These are phyloP conservation scores for Operophtera brumata DNA, from an alignment of 2,888 invertebrate genomes.

Conservation along the genomic window DNA sequence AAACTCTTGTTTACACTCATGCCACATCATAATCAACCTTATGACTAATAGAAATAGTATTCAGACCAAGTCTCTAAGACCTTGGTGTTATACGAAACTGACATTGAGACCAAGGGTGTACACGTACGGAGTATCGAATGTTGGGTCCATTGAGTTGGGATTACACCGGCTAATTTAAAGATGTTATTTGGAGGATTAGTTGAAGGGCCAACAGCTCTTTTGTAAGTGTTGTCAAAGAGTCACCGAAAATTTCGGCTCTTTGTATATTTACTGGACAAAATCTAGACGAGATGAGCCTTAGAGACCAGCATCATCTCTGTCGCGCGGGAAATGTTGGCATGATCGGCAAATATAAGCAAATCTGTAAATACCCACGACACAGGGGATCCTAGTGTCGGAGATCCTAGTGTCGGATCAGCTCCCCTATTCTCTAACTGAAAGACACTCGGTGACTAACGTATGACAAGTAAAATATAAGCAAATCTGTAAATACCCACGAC, in stretches of 20 bases:
- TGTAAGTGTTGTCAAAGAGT: conserved; percentile 15
- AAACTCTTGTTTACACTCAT: background rate
- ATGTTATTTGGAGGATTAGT: conserved; percentile 27
- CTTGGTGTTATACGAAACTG: conserved; percentile 48
- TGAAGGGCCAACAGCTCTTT: conserved; percentile 17
- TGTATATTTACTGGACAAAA: background rate
- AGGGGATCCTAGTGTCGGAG: too few species aligned
- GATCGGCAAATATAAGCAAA: too few species aligned
- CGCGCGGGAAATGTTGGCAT: too few species aligned
- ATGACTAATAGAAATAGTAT: conserved; percentile 21
- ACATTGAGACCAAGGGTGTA: conserved; percentile 46
- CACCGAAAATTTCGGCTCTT: background rate
- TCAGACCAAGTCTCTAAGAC: conserved; percentile 6
- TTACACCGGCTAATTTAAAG: conserved; percentile 46
- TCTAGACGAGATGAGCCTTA: too few species aligned
- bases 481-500: too few species aligned
- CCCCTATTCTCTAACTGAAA: too few species aligned
- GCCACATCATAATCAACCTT: conserved; percentile 26
- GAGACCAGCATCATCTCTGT: too few species aligned
- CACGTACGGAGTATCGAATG: conserved; percentile 45
- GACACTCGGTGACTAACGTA: too few species aligned
- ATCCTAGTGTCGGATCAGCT: too few species aligned
- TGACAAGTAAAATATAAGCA: too few species aligned
- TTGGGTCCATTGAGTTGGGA: conserved; percentile 39
- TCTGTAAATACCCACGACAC: too few species aligned